phyloP scores from a whole-genome alignment of 2,113 vertebrate species.

The Myodes glareolus region DNA sequence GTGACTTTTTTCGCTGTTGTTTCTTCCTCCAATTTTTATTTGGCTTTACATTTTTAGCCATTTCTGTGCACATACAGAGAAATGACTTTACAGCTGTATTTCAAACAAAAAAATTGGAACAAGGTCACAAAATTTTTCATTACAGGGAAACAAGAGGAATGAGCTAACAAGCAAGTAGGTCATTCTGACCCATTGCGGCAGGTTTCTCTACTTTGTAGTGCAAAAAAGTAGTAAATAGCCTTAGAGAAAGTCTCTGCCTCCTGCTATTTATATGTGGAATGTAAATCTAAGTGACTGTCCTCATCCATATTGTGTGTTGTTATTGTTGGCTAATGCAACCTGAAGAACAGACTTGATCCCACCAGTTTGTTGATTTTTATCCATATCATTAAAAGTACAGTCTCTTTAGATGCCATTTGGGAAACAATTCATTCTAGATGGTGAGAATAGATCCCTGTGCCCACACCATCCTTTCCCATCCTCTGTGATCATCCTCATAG shows the following conservation, averaged over 20 bases:
- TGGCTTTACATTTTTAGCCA: neutral
- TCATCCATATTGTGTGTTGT: neutral
- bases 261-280: neutral
- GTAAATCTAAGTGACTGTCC: neutral
- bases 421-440: neutral
- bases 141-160: neutral
- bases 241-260: neutral
- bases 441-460: neutral
- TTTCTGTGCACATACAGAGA: neutral
- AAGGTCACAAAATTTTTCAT: neutral
- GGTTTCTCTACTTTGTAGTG: neutral
- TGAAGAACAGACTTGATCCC: neutral
- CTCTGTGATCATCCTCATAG: neutral
- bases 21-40: neutral
- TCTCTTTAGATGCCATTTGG: neutral
- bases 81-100: neutral
- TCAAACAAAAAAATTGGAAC: neutral
- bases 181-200: neutral
- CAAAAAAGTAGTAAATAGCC: neutral
- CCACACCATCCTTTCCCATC: accelerated
- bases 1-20: neutral
- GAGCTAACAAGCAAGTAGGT: neutral
- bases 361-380: neutral
- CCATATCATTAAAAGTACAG: neutral
- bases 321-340: neutral